Conservation (phyloP, 2,797 vertebrate genomes). For the Arctocebus calabarensis region DNA sequence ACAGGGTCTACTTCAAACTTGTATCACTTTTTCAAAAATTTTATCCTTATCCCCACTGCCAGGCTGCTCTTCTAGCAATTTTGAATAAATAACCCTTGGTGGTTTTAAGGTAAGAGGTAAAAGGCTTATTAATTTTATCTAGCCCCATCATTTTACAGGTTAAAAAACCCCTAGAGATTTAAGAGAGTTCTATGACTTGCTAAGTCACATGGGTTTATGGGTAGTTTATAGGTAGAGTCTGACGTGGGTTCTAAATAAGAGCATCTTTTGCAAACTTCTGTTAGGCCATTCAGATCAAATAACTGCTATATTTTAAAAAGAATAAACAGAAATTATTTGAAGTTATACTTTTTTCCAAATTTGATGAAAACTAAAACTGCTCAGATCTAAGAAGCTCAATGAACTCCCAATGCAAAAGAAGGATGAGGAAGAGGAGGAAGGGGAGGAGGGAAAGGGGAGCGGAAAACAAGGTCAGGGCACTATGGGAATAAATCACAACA, state of each 20-base stretch:
- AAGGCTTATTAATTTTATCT: not conserved
- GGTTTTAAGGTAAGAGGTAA: not conserved
- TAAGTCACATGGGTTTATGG: not conserved
- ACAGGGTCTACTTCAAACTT: not conserved
- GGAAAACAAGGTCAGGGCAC: too few species aligned
- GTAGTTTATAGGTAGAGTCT: not conserved
- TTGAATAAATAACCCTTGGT: not conserved
- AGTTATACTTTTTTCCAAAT: not conserved
- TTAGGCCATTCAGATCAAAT: not conserved
- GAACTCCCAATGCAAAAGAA: not conserved
- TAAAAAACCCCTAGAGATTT: not conserved
- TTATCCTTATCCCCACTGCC: not conserved
- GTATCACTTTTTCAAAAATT: not conserved
- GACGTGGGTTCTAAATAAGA: not conserved
- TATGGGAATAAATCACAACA: too few species aligned
- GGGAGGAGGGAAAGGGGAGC: too few species aligned
- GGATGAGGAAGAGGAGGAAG: too few species aligned
- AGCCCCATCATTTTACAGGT: not conserved
- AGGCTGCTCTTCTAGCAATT: not conserved
- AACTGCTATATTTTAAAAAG: slow-evolving; percentile 25
- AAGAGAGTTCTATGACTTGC: not conserved
- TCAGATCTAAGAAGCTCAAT: not conserved
- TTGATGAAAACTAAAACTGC: not conserved
- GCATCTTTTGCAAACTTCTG: not conserved
- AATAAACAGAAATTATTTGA: not conserved